These are phyloP conservation scores for Phoenicopterus ruber DNA, from an alignment of 2,113 vertebrate genomes.

Conservation along the genomic window DNA sequence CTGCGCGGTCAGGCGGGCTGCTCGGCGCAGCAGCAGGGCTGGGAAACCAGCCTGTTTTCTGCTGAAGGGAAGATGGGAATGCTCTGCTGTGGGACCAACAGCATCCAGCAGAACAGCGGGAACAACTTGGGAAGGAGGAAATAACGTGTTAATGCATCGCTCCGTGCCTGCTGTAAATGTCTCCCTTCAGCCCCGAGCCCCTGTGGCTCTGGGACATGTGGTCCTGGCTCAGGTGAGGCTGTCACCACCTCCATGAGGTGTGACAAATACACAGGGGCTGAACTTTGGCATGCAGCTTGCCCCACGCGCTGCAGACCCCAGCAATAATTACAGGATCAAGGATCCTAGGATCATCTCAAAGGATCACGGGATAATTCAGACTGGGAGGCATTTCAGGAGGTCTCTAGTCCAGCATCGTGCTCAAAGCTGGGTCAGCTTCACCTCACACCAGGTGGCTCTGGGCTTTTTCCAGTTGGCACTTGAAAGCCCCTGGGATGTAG, in stretches of 20 bases:
- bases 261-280: background rate
- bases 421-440: background rate
- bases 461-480: background rate
- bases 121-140: background rate
- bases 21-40: background rate
- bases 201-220: background rate
- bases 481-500: background rate
- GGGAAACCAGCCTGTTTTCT: background rate
- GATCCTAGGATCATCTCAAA: background rate
- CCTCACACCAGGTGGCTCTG: background rate
- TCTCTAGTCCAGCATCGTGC: background rate
- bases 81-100: background rate
- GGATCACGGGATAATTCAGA: background rate
- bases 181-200: background rate
- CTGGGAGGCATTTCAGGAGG: background rate
- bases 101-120: no score
- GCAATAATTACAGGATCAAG: background rate
- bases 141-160: background rate
- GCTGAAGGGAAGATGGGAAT: no score
- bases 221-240: background rate
- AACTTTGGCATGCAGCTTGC: background rate
- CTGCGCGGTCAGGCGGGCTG: background rate
- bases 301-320: background rate
- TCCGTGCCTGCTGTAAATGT: background rate
- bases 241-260: background rate